These are phyloP conservation scores for Spodoptera picta DNA, from an alignment of 2,888 invertebrate species.

Conservation along the genomic window DNA sequence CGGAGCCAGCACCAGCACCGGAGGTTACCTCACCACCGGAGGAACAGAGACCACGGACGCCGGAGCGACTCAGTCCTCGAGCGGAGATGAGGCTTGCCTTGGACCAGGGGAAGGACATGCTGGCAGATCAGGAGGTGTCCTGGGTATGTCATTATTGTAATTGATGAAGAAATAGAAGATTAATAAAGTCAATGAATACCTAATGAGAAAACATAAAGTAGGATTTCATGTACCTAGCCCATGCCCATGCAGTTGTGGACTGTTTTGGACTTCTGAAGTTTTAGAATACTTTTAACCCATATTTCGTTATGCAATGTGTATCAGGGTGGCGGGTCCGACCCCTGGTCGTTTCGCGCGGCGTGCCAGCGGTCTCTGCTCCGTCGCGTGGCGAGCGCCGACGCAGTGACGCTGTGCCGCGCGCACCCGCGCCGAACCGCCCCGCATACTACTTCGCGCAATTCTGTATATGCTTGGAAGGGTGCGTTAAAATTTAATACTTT, in stretches of 20 bases:
- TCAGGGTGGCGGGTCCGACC: conserved; percentile 87
- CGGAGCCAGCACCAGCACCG: conserved; percentile 79
- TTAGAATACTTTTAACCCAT: too few species aligned
- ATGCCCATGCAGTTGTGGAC: too few species aligned
- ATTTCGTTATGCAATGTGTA: not conserved
- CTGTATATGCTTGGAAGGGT: conserved; percentile 91
- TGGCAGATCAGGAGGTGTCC: conserved; percentile 85
- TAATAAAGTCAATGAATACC: too few species aligned
- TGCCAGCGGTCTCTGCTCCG: conserved; percentile 84
- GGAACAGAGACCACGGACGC: conserved; percentile 73
- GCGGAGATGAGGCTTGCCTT: conserved; percentile 91
- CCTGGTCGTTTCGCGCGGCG: conserved; percentile 88
- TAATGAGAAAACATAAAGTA: too few species aligned
- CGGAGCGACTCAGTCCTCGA: conserved; percentile 89
- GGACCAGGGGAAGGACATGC: conserved; percentile 87
- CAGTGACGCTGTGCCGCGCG: conserved; percentile 83
- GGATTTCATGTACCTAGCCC: too few species aligned
- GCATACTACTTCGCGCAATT: conserved; percentile 91
- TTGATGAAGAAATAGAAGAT: too few species aligned
- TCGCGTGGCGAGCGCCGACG: conserved; percentile 86
- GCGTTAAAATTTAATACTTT: conserved; percentile 24
- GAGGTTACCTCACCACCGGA: conserved; percentile 71
- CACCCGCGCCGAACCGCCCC: conserved; percentile 84
- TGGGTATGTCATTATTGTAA: conserved; percentile 65
- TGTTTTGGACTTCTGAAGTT: too few species aligned